Percentiles rank a stretch among this genome's conserved stretches.
These are phyloP conservation scores for Pandemis heparana DNA, from an alignment of 2,888 invertebrate genomes.

Conservation along the genomic window DNA sequence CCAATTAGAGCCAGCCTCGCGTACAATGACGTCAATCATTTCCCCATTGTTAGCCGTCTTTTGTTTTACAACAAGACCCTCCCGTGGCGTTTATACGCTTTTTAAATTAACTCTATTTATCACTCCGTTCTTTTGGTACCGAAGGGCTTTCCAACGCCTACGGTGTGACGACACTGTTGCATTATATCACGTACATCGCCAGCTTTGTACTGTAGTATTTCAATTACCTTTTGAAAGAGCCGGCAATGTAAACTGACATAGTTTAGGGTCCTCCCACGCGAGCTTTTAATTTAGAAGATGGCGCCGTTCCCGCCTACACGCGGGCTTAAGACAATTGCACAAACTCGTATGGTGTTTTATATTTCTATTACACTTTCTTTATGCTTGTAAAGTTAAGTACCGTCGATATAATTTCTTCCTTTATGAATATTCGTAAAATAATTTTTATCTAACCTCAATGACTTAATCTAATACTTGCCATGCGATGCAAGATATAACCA, in stretches of 20 bases:
- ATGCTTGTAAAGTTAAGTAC: neutral
- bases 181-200: neutral
- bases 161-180: conserved; percentile 9
- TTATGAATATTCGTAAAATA: too few species aligned
- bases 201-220: conserved; percentile 33
- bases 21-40: conserved; percentile 19
- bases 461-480: too few species aligned
- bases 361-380: neutral
- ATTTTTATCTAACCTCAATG: too few species aligned
- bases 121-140: conserved; percentile 4
- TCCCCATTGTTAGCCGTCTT: conserved; percentile 5
- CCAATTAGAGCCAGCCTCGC: conserved; percentile 21
- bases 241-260: conserved; percentile 42
- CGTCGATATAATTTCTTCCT: too few species aligned
- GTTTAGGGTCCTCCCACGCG: conserved; percentile 59
- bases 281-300: conserved; percentile 53
- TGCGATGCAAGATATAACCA: too few species aligned
- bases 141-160: conserved; percentile 24
- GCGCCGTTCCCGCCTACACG: conserved; percentile 61
- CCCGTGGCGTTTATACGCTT: conserved; percentile 12
- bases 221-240: conserved; percentile 13
- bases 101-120: conserved; percentile 23
- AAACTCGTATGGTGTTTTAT: conserved; percentile 5
- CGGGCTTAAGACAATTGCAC: conserved; percentile 39
- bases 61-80: conserved; percentile 15